These are phyloP conservation scores for Syngnathus rostellatus DNA, from an alignment of 2,797 vertebrate species.

Conservation along the genomic window DNA sequence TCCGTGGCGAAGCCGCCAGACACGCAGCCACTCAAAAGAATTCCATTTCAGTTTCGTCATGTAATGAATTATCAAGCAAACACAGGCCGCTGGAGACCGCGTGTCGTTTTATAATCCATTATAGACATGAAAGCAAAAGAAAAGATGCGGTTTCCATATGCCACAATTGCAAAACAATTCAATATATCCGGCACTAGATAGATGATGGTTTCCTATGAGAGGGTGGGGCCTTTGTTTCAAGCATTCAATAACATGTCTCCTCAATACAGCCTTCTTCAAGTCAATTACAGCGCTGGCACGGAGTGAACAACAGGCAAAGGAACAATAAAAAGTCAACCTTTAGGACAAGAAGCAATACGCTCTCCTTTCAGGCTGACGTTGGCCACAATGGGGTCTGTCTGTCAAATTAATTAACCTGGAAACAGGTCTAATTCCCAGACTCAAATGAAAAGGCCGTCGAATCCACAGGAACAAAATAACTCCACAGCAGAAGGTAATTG, in stretches of 20 bases:
- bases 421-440: slow-evolving; percentile 58
- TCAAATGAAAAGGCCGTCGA: slow-evolving; percentile 45
- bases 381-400: slow-evolving; percentile 63
- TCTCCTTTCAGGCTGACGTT: slow-evolving; percentile 51
- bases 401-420: slow-evolving; percentile 71
- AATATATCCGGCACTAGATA: slow-evolving; percentile 20
- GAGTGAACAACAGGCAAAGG: slow-evolving; percentile 36
- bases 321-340: slow-evolving; percentile 61
- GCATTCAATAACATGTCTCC: slow-evolving; percentile 41
- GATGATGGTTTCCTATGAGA: slow-evolving; percentile 30
- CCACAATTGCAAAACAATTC: slow-evolving; percentile 20
- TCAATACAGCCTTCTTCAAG: slow-evolving; percentile 48
- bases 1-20: slow-evolving; percentile 18
- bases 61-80: slow-evolving; percentile 29
- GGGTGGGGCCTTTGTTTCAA: slow-evolving; percentile 41
- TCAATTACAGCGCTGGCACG: slow-evolving; percentile 44
- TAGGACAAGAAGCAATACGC: slow-evolving; percentile 55
- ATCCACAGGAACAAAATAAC: slow-evolving; percentile 55
- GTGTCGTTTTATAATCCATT: slow-evolving; percentile 15
- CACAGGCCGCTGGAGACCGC: slow-evolving; percentile 19
- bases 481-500: slow-evolving; percentile 60
- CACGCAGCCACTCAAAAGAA: slow-evolving; percentile 21
- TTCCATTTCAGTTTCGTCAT: slow-evolving; percentile 40
- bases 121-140: slow-evolving; percentile 31
- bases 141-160: slow-evolving; percentile 15